Conservation (phyloP, 2,113 vertebrate genomes). For the Scartelaos histophorus region DNA sequence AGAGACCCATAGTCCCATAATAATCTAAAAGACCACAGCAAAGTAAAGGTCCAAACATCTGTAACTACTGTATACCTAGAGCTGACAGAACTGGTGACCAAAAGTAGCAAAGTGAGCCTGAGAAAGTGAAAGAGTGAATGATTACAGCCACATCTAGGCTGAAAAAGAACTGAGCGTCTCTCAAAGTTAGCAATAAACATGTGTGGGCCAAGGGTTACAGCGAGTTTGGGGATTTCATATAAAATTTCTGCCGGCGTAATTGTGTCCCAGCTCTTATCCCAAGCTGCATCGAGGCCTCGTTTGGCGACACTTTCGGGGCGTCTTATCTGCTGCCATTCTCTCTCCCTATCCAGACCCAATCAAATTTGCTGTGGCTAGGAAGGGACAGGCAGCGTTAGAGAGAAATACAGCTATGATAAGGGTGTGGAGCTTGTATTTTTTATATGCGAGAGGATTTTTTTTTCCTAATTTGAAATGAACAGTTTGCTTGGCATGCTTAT, state of each 20-base stretch:
- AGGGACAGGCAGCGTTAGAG: constrained; percentile 57
- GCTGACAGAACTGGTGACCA: constrained; percentile 37
- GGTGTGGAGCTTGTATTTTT: constrained; percentile 50
- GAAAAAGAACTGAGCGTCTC: constrained; percentile 74
- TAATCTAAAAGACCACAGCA: not conserved
- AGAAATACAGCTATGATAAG: constrained; percentile 70
- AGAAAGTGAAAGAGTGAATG: constrained; percentile 45
- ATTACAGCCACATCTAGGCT: constrained; percentile 75
- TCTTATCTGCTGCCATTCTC: constrained; percentile 79
- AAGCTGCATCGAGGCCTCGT: constrained; percentile 72
- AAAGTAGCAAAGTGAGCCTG: constrained; percentile 57
- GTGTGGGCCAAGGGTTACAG: constrained; percentile 46
- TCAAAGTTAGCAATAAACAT: constrained; percentile 40
- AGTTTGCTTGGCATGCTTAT: constrained; percentile 72
- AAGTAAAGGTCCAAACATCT: constrained; percentile 57
- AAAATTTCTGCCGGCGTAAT: constrained; percentile 74
- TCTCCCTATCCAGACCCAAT: constrained; percentile 76
- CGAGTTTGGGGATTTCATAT: constrained; percentile 71
- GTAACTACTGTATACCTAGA: constrained; percentile 41
- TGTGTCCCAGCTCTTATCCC: constrained; percentile 74
- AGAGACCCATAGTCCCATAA: not conserved
- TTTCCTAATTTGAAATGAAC: constrained; percentile 71
- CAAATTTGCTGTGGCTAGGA: constrained; percentile 74
- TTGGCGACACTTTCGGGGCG: constrained; percentile 73
- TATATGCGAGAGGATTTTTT: constrained; percentile 38